Evolutionary conservation across 2,888 invertebrate genomes (phyloP).

Genomic region (Camptogramma bilineatum): DNA sequence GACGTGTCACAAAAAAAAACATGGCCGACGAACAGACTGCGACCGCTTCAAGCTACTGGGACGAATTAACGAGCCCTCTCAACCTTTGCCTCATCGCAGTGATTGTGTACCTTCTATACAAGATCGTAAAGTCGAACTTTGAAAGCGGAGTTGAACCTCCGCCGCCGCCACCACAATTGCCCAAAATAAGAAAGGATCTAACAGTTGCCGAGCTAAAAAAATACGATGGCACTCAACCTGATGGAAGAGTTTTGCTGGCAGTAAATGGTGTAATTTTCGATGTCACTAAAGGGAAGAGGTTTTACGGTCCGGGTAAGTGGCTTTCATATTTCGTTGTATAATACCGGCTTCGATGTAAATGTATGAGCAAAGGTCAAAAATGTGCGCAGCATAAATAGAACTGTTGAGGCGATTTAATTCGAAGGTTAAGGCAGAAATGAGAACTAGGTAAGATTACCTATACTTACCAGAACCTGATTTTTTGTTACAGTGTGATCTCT

Average conservation of each 20-base stretch:
- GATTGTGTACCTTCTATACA: slow-evolving; percentile 85
- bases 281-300: slow-evolving; percentile 94
- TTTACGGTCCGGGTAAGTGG: slow-evolving; percentile 96
- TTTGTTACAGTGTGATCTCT: not conserved
- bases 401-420: slow-evolving; percentile 24
- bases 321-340: slow-evolving; percentile 41
- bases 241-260: slow-evolving; percentile 95
- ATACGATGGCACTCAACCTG: slow-evolving; percentile 93
- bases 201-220: slow-evolving; percentile 93
- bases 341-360: slow-evolving; percentile 36
- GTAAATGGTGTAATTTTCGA: slow-evolving; percentile 98
- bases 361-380: slow-evolving; percentile 42
- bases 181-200: slow-evolving; percentile 95
- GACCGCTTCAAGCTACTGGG: slow-evolving; percentile 67
- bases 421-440: slow-evolving; percentile 15
- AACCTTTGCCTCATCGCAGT: slow-evolving; percentile 71
- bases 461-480: not conserved
- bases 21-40: slow-evolving; percentile 50
- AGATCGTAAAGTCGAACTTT: slow-evolving; percentile 85
- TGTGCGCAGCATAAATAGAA: slow-evolving; percentile 26
- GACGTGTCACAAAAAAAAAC: slow-evolving; percentile 47
- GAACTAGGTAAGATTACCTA: not conserved
- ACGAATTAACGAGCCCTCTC: slow-evolving; percentile 75
- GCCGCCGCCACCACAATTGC: slow-evolving; percentile 86
- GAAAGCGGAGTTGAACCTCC: slow-evolving; percentile 65